Evolutionary conservation across 1,140 invertebrate genomes (phyloP), one percentile per base, ranked within the genome.

Genomic region (Aphidius ervi): DNA sequence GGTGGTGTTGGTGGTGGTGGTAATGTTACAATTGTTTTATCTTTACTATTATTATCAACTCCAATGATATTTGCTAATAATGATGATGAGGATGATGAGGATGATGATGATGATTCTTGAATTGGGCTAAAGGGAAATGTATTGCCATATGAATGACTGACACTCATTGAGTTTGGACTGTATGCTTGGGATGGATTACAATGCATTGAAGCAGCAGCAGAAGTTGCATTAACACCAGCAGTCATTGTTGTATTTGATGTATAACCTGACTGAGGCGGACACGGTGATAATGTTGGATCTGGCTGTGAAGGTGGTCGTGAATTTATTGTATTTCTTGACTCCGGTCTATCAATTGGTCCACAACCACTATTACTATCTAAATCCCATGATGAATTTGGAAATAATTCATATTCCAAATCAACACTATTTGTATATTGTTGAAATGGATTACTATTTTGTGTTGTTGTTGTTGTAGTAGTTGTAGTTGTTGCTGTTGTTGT

Each of bases 361-460:
- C 79, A 75, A 40, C 70, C 65, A 62, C 68, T 64, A 59, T 62
- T 67, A 62, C 63, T 68, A 56, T 81, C 82, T 67, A 83, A 68
- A 43, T 83, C 81, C 81, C 82, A 83, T 52, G 82, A 81, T 59
- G 83, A 80, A 63, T 78, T 78, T 20, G 80, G 79, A 69, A 83
- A 84, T 40, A 84, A 70, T 60, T 87, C 85, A 68, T 87, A 82
- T 63, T 84, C 83, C 68, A 82, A 76, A 67, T 86, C 85, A 71
- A 84, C 83, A 67, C 82, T 74, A 56, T 69, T 69, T 52, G 70
- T 56, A 63, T 75, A 79, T 56, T 79, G 74, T 64, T 77, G 79
- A 72, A 77, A 80, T 57, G 73, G 64, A 65, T 72, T 75, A 48
- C 62, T 31, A 31, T 31, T 31, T 31, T 31, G 23, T 31, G 23